Percentiles rank a stretch among this genome's conserved stretches.
Evolutionary conservation across 2,113 vertebrate species (phyloP).

Genomic region (Ictalurus punctatus): DNA sequence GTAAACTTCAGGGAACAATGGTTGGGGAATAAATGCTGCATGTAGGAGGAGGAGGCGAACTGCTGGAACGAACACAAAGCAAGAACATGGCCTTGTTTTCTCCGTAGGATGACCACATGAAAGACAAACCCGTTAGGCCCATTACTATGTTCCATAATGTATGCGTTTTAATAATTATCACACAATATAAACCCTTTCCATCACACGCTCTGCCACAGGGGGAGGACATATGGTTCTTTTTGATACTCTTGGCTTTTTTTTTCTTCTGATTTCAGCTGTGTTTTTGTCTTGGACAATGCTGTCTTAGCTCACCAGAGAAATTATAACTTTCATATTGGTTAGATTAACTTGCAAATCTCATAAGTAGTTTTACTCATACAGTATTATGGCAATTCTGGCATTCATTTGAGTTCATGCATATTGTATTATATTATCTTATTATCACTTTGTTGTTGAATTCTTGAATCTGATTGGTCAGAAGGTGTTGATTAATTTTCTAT

Average conservation of each 20-base stretch:
- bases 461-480: not conserved
- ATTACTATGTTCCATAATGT: slow-evolving; percentile 77
- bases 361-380: not conserved
- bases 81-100: slow-evolving; percentile 75
- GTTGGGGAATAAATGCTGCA: slow-evolving; percentile 77
- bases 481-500: not conserved
- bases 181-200: slow-evolving; percentile 46
- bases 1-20: slow-evolving; percentile 80
- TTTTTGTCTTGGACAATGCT: slow-evolving; percentile 8
- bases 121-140: slow-evolving; percentile 71
- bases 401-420: not conserved
- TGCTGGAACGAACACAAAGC: slow-evolving; percentile 78
- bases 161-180: slow-evolving; percentile 70
- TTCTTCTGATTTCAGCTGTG: slow-evolving; percentile 6
- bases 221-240: slow-evolving; percentile 43
- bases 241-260: slow-evolving; percentile 9
- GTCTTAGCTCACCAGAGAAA: slow-evolving; percentile 8
- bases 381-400: not conserved
- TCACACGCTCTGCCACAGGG: slow-evolving; percentile 21
- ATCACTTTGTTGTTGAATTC: not conserved
- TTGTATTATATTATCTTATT: not conserved
- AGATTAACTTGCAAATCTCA: not conserved
- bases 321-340: slow-evolving; percentile 1
- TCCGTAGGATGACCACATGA: slow-evolving; percentile 77
- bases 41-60: slow-evolving; percentile 80